Base-by-base conservation (phyloP, 2,113 vertebrate species). In the Gorsachius goisagi region DNA sequence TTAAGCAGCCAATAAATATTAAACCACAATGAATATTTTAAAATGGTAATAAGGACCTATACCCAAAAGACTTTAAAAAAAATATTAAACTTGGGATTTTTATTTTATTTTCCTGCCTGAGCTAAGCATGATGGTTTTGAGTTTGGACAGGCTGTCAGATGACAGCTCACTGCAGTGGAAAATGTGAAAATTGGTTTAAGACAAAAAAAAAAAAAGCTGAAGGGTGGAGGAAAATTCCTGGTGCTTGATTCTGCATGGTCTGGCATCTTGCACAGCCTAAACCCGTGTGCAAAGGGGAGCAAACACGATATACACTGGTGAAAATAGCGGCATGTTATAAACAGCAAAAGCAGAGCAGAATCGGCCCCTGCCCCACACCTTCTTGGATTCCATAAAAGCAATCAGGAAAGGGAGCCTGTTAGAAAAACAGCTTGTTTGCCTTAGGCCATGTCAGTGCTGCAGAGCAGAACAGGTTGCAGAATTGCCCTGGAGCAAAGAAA, bases 1-100 rank as follows among this genome's bases (percentile, higher is more conserved):
- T 76, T 79, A 91, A 97, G 85, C 80, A 95, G 91, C 47, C 96
- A 95, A 95, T 94, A 95, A 94, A 96, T 94, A 97, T 93, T 92
- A 96, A 96, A 93, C 27, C 80, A 71, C 52, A 41, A 93, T 92
- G 75, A 96, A 90, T 94, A 94, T 90, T 94, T 97, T 37, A 77
- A 85, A 90, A 63, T 56, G 69, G 73, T 80, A 89, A 92, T 71
- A 90, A 88, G 67, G 67, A 85, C 20, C 44, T 35, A 80, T 27
- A 73, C 83, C 88, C 53, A 15, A 83, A 83, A 90, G 87, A 56
- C 21, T 59, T 55, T 71, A 6, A 44, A 30, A 53, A 53, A 58
- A 56, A 68, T 4, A 85, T 67, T 71, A 67, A 91, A 95, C 71
- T 83, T 39, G 12, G 50, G 45, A 16, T 39, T 66, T 91, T 77